Percentiles rank a stretch among this genome's conserved stretches.
phyloP scores from a whole-genome alignment of 92 coral and sea anemone species.

The Plumapathes pennacea region DNA sequence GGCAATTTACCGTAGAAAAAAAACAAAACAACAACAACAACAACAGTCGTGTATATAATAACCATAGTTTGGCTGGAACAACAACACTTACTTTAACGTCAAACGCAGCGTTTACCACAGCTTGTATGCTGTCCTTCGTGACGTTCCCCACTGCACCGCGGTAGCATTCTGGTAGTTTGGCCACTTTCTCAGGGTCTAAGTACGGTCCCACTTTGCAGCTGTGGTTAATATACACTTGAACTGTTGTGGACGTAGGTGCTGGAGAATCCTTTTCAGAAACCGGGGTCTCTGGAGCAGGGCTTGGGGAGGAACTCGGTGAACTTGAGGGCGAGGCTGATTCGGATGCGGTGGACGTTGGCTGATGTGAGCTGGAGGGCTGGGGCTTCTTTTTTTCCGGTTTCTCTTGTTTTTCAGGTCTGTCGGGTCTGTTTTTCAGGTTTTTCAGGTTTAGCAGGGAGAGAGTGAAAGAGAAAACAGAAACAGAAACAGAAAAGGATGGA shows the following conservation, averaged over 20 bases:
- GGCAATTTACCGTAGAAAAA: no score
- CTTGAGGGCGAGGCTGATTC: no score
- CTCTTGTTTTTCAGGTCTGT: constrained; percentile 20
- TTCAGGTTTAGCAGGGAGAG: constrained; percentile 6
- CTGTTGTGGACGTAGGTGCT: constrained; percentile 34
- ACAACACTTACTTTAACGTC: constrained; percentile 62
- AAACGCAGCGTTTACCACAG: constrained; percentile 77
- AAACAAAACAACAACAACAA: no score
- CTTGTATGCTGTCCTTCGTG: constrained; percentile 62
- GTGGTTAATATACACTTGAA: constrained; percentile 75
- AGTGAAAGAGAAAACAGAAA: no score
- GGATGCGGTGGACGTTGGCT: constrained; percentile 20
- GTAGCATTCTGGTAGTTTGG: constrained; percentile 58
- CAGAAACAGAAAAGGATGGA: no score
- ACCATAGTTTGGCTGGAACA: no score
- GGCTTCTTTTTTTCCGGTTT: constrained; percentile 22
- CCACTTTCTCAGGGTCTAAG: constrained; percentile 62
- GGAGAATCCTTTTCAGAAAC: not conserved
- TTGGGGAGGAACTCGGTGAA: no score
- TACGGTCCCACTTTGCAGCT: constrained; percentile 70
- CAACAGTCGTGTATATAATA: no score
- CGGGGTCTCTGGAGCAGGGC: no score
- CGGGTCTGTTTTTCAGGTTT: constrained; percentile 7
- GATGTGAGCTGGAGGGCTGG: not conserved
- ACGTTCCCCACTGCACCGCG: constrained; percentile 61